These are phyloP conservation scores for Nymphalis io DNA, from an alignment of 1,140 invertebrate genomes.

Conservation along the genomic window DNA sequence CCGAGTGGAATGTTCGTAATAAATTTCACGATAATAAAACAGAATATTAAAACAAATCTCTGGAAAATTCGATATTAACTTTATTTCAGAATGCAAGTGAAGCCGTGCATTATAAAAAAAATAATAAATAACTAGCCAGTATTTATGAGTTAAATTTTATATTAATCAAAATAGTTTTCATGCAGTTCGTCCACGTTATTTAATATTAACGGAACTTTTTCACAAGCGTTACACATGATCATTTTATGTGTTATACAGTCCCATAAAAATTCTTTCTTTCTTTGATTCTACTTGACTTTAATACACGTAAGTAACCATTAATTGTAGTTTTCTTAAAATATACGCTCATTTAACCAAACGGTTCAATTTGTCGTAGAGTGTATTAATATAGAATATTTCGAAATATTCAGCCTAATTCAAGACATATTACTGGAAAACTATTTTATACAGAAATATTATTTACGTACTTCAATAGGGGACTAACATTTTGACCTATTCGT, in stretches of 20 bases:
- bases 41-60: conserved; percentile 38
- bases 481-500: conserved; percentile 11
- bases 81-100: conserved; percentile 26
- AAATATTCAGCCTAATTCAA: no score
- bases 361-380: no score
- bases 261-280: background rate
- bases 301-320: no score
- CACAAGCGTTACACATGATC: background rate
- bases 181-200: background rate
- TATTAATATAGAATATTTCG: no score
- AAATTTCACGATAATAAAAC: conserved; percentile 37
- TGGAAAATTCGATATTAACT: conserved; percentile 33
- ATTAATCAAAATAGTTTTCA: conserved; percentile 20
- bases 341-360: no score
- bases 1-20: conserved; percentile 26
- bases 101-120: conserved; percentile 24
- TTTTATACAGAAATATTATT: background rate
- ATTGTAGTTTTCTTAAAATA: no score
- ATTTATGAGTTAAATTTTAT: conserved; percentile 17
- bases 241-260: background rate
- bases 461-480: background rate
- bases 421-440: background rate
- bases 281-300: no score
- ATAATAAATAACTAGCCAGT: conserved; percentile 14
- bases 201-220: background rate